Percentiles rank a stretch among this genome's conserved stretches.
phyloP scores from a whole-genome alignment of 1,140 invertebrate genomes.

The Neuroterus valhalla region DNA sequence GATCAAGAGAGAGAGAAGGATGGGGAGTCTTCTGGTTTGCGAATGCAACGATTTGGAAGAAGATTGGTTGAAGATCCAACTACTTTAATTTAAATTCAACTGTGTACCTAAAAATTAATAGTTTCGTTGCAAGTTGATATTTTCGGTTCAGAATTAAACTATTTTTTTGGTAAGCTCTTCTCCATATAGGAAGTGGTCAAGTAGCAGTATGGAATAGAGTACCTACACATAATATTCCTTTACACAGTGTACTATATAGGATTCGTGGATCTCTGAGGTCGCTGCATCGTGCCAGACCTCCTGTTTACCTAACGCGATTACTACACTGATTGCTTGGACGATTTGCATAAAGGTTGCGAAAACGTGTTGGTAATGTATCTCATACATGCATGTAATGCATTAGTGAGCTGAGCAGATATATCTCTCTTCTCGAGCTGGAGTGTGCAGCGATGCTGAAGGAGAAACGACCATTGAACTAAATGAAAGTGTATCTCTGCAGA shows the following conservation, averaged over 20 bases:
- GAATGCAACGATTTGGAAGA: no score
- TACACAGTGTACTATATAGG: no score
- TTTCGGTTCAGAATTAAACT: no score
- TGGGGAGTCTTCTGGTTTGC: no score
- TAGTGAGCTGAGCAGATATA: background rate
- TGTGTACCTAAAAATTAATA: no score
- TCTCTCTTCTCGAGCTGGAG: background rate
- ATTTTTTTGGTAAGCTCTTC: no score
- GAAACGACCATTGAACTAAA: conserved; percentile 21
- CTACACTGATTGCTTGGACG: conserved; percentile 22
- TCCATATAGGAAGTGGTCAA: no score
- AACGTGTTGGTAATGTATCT: background rate
- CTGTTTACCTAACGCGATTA: conserved; percentile 25
- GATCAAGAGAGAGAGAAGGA: no score
- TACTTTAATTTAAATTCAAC: no score
- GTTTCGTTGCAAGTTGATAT: no score
- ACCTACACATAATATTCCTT: conserved; percentile 26
- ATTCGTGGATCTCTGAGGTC: background rate
- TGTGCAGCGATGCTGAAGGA: background rate
- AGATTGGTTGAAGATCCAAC: no score
- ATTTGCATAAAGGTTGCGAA: conserved; percentile 26
- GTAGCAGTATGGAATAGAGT: conserved; percentile 17
- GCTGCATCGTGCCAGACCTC: conserved; percentile 14
- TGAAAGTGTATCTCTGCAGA: conserved; percentile 11
- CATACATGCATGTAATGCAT: conserved; percentile 11